A percentile compares a stretch with the other conserved stretches of the same genome.
phyloP scores from a whole-genome alignment of 2,888 invertebrate genomes.

The Drosophila anomalata region DNA sequence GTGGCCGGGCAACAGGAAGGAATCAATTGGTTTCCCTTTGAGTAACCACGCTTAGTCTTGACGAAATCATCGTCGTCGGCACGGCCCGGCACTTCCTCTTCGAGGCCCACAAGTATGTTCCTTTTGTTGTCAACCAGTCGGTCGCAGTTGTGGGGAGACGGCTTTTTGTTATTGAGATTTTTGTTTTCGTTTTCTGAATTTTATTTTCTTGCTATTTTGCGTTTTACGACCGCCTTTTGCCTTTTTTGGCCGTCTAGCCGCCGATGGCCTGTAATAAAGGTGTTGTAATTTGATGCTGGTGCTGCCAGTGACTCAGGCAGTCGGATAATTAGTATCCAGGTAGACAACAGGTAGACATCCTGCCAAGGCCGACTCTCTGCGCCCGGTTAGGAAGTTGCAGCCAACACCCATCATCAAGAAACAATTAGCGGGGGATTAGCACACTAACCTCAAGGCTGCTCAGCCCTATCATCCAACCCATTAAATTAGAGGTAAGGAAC shows the following conservation, averaged over 20 bases:
- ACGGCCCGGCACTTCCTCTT: slow-evolving; percentile 72
- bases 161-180: slow-evolving; percentile 40
- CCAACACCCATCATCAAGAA: slow-evolving; percentile 68
- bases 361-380: slow-evolving; percentile 24
- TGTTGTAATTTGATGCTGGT: slow-evolving; percentile 29
- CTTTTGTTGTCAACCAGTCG: slow-evolving; percentile 56
- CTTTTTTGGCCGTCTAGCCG: slow-evolving; percentile 34
- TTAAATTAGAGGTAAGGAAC: slow-evolving; percentile 6
- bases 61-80: slow-evolving; percentile 36
- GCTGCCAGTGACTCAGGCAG: slow-evolving; percentile 59
- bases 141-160: slow-evolving; percentile 36
- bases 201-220: slow-evolving; percentile 21
- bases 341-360: slow-evolving; percentile 46
- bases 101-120: slow-evolving; percentile 48
- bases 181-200: slow-evolving; percentile 37
- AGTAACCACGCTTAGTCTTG: slow-evolving; percentile 66
- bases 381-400: slow-evolving; percentile 46
- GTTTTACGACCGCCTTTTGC: slow-evolving; percentile 59
- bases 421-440: slow-evolving; percentile 74
- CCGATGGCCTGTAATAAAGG: slow-evolving; percentile 17
- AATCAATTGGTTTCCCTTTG: slow-evolving; percentile 76
- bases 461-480: slow-evolving; percentile 23
- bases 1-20: slow-evolving; percentile 64
- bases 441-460: slow-evolving; percentile 11
- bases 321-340: slow-evolving; percentile 47